Conservation (phyloP, 2,797 vertebrate species). For the Pseudopleuronectes americanus region DNA sequence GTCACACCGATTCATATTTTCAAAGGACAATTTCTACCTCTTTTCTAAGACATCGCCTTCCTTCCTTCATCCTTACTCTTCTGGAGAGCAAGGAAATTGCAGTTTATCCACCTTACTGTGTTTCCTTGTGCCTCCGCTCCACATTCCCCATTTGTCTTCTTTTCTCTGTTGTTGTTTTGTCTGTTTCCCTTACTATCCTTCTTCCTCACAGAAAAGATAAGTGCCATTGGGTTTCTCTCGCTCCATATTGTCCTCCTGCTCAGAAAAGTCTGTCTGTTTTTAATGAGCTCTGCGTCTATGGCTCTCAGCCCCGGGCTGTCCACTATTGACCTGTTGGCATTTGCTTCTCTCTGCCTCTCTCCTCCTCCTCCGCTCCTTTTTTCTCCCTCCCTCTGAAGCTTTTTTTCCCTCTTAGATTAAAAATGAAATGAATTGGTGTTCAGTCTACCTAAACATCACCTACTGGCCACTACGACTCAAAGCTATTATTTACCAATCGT, state of each 20-base stretch:
- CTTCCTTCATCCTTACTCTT: conserved; percentile 5
- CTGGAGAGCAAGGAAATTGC: conserved; percentile 39
- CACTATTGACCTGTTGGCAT: conserved; percentile 80
- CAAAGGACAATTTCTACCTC: conserved; percentile 3
- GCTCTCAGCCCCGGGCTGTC: conserved; percentile 72
- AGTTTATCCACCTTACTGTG: conserved; percentile 17
- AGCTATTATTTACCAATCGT: conserved; percentile 31
- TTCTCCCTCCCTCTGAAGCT: conserved; percentile 26
- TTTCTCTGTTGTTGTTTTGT: conserved; percentile 56
- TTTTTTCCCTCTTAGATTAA: conserved; percentile 54
- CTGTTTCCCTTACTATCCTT: conserved; percentile 42
- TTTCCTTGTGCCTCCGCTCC: conserved; percentile 40
- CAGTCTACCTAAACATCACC: conserved; percentile 26
- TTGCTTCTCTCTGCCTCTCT: conserved; percentile 60
- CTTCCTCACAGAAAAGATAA: conserved; percentile 50
- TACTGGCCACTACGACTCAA: conserved; percentile 26
- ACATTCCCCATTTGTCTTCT: conserved; percentile 57
- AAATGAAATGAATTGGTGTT: conserved; percentile 38
- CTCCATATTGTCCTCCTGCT: conserved; percentile 64
- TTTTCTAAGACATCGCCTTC: conserved; percentile 2
- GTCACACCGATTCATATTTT: conserved; percentile 48
- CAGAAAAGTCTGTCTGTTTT: conserved; percentile 73
- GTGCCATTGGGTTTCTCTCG: conserved; percentile 56
- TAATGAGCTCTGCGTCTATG: conserved; percentile 80
- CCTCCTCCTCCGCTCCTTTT: conserved; percentile 5